phyloP scores from a whole-genome alignment of 2,888 invertebrate genomes.

The Microplitis manilae region DNA sequence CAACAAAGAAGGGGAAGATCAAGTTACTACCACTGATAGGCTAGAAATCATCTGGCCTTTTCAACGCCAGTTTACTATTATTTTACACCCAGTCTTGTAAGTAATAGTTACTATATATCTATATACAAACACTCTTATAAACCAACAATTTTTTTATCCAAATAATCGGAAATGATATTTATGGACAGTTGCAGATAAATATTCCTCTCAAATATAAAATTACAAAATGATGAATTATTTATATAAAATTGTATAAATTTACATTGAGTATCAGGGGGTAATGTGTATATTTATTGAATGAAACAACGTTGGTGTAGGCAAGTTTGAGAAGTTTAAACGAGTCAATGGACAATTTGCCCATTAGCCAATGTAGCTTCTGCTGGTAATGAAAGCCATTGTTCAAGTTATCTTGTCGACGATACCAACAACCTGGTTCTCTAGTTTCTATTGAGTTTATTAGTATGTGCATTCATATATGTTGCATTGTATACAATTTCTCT shows the following conservation, averaged over 20 bases:
- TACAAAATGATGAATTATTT: no score
- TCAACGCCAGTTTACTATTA: background rate
- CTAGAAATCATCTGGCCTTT: background rate
- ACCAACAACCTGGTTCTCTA: slow-evolving; percentile 38
- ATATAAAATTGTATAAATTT: background rate
- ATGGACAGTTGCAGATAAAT: no score
- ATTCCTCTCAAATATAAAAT: no score
- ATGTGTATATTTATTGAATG: background rate
- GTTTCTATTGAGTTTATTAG: slow-evolving; percentile 39
- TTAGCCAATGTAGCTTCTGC: slow-evolving; percentile 64
- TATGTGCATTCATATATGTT: slow-evolving; percentile 33
- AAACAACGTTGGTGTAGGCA: slow-evolving; percentile 5
- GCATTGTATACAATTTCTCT: slow-evolving; percentile 29
- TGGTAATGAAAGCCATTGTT: slow-evolving; percentile 70
- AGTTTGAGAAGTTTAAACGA: slow-evolving; percentile 65
- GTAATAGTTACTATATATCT: background rate
- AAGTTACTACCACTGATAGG: background rate
- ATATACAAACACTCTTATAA: background rate
- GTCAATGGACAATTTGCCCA: slow-evolving; percentile 67
- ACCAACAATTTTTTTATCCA: no score
- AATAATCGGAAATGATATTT: no score
- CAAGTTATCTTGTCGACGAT: slow-evolving; percentile 62
- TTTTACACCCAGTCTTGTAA: slow-evolving; percentile 4
- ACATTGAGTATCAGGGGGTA: background rate
- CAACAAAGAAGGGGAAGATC: slow-evolving; percentile 25